Percentiles rank a stretch among this genome's conserved stretches.
phyloP scores from a whole-genome alignment of 2,797 vertebrate genomes.

The Enteromius treurensis region DNA sequence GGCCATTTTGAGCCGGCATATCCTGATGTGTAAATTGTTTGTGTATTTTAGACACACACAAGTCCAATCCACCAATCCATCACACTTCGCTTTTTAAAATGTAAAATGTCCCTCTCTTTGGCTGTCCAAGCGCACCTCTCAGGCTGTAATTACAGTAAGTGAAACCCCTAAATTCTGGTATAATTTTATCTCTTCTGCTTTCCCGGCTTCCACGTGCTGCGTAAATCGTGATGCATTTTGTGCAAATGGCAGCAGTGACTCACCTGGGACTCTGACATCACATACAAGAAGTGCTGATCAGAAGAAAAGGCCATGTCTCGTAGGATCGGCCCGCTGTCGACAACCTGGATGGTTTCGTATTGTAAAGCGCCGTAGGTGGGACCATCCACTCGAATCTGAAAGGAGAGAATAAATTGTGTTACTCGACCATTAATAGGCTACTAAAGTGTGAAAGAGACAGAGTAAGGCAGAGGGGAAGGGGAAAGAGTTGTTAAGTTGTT shows the following conservation, averaged over 20 bases:
- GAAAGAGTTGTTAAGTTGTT: conserved; percentile 37
- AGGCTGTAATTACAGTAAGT: conserved; percentile 53
- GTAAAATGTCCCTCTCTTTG: conserved; percentile 7
- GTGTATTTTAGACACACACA: conserved; percentile 33
- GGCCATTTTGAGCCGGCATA: conserved; percentile 45
- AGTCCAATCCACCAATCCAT: conserved; percentile 48
- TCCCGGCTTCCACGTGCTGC: neutral
- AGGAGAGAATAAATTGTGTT: conserved; percentile 41
- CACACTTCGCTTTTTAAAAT: conserved; percentile 22
- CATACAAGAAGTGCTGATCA: conserved; percentile 91
- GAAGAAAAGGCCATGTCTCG: conserved; percentile 96
- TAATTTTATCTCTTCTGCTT: conserved; percentile 38
- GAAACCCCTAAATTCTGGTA: conserved; percentile 35
- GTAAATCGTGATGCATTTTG: neutral
- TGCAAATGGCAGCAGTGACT: conserved; percentile 55
- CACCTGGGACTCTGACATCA: conserved; percentile 97
- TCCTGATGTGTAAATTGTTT: conserved; percentile 48
- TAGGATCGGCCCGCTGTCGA: conserved; percentile 87
- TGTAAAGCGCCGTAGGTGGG: conserved; percentile 85
- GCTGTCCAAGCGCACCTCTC: conserved; percentile 8
- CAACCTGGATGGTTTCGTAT: conserved; percentile 93
- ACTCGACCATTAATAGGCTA: conserved; percentile 4
- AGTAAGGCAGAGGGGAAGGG: conserved; percentile 13
- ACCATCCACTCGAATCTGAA: conserved; percentile 92
- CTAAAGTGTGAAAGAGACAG: neutral